phyloP scores from a whole-genome alignment of 2,888 invertebrate genomes.

The Autographa pulchrina region DNA sequence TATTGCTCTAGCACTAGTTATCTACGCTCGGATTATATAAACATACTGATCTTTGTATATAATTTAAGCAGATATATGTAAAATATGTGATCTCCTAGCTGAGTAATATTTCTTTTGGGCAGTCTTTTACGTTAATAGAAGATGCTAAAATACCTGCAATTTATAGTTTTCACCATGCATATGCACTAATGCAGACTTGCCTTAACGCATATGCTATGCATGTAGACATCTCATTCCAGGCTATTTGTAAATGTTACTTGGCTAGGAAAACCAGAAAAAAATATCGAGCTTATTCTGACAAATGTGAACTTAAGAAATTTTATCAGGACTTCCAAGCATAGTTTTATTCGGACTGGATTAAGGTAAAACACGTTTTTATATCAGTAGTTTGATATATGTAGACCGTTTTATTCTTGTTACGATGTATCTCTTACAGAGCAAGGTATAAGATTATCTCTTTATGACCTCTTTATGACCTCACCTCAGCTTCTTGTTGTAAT shows the following conservation, averaged over 20 bases:
- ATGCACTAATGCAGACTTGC: no score
- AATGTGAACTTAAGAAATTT: not conserved
- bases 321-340: not conserved
- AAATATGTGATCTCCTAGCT: not conserved
- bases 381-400: not conserved
- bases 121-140: no score
- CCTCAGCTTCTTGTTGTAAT: constrained; percentile 13
- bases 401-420: not conserved
- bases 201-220: no score
- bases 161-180: no score
- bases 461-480: no score
- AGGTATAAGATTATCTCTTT: not conserved
- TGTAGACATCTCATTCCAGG: no score
- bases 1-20: not conserved
- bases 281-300: not conserved
- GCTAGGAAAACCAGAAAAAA: not conserved
- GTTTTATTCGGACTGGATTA: not conserved
- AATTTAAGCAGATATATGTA: not conserved
- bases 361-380: not conserved
- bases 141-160: no score
- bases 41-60: constrained; percentile 19
- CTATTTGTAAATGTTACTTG: not conserved
- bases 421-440: constrained; percentile 14
- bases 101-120: not conserved
- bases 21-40: not conserved